A percentile compares a stretch with the other conserved stretches of the same genome.
phyloP scores from a whole-genome alignment of 2,888 invertebrate genomes.

The Oconnorella tubifera region DNA sequence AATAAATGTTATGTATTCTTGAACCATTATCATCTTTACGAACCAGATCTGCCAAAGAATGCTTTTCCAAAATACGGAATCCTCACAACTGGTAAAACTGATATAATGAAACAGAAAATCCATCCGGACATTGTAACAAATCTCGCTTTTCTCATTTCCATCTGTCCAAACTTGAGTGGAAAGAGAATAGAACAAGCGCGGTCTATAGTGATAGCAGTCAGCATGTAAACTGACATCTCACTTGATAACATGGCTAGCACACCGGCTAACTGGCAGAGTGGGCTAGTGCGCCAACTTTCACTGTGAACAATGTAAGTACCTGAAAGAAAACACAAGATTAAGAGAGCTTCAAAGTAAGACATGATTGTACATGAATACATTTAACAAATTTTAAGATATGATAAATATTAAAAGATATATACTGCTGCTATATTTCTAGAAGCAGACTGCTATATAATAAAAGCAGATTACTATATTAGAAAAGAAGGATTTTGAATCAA shows the following conservation, averaged over 20 bases:
- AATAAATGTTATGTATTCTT: no score
- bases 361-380: no score
- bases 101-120: conserved; percentile 42
- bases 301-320: conserved; percentile 56
- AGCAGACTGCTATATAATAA: no score
- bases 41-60: conserved; percentile 36
- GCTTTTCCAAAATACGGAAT: conserved; percentile 53
- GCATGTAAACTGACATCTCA: conserved; percentile 56
- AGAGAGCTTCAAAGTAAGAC: background rate
- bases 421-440: background rate
- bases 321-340: conserved; percentile 10
- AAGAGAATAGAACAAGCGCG: conserved; percentile 54
- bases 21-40: no score
- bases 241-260: conserved; percentile 53
- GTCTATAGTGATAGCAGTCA: conserved; percentile 57
- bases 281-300: conserved; percentile 46
- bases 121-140: conserved; percentile 44
- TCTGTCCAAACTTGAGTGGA: conserved; percentile 43
- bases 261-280: conserved; percentile 49
- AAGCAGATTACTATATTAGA: no score
- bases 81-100: conserved; percentile 43
- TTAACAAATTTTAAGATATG: no score
- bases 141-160: conserved; percentile 45
- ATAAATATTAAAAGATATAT: background rate
- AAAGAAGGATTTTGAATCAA: no score